A percentile compares a stretch with the other conserved stretches of the same genome.
Conservation (phyloP, 2,113 vertebrate species). For the Stomatorhinus ivindoensis region DNA sequence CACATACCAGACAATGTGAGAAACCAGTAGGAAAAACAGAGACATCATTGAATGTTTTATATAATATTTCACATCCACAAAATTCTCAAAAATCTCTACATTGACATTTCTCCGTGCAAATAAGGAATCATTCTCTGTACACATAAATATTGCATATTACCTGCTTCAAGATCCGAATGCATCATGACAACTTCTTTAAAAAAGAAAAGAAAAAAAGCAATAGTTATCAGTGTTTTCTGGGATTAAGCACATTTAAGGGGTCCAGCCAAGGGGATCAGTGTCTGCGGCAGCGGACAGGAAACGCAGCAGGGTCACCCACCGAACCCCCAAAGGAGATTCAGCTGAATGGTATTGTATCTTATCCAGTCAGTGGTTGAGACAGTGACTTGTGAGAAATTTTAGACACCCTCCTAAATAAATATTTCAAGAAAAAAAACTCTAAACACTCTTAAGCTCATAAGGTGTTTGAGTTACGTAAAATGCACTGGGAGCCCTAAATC, state of each 20-base stretch:
- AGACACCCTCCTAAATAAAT: background rate
- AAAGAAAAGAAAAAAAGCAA: background rate
- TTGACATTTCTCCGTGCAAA: constrained; percentile 43
- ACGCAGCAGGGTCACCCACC: background rate
- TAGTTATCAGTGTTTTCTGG: constrained; percentile 12
- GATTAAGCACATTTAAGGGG: background rate
- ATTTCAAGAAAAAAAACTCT: background rate
- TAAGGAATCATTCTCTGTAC: constrained; percentile 25
- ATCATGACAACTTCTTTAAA: constrained; percentile 44
- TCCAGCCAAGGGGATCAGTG: background rate
- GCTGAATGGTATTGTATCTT: background rate
- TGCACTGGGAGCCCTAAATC: background rate
- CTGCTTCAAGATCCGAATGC: constrained; percentile 23
- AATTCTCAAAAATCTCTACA: constrained; percentile 9
- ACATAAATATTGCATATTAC: constrained; percentile 43
- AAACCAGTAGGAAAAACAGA: background rate
- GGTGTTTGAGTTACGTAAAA: background rate
- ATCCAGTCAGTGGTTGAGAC: background rate
- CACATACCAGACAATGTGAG: background rate
- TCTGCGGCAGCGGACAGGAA: background rate
- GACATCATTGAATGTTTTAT: background rate
- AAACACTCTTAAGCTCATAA: background rate
- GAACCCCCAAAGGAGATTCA: background rate
- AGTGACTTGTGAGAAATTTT: background rate
- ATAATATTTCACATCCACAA: constrained; percentile 41